Evolutionary conservation across 2,797 vertebrate genomes (phyloP), one percentile per base, ranked within the genome.

Genomic region (Epinephelus awoara): DNA sequence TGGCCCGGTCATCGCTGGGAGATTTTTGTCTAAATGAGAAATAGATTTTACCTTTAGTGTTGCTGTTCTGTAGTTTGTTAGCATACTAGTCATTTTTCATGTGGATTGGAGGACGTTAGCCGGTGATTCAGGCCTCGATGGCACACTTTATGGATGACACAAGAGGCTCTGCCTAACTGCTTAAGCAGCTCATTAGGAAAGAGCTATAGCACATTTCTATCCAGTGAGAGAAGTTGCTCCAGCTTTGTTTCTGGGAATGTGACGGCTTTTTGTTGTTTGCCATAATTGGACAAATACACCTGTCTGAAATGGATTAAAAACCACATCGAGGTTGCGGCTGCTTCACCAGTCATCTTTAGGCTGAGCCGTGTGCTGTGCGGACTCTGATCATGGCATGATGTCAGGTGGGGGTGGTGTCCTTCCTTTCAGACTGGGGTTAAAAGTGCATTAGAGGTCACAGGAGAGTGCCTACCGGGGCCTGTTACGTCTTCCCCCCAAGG

Each of bases 391-490:
- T 38, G 15, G 34, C 50, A 11, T 67, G 74, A 21, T 54, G 82
- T 88, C 72, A 79, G 66, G 69, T 44, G 2, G 1, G 10, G 47
- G 64, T 61, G 65, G 50, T 68, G 74, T 79, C 79, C 67, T 85
- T 89, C 59, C 81, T 82, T 51, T 19, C 51, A 84, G 81, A 71
- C 77, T 21, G 71, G 67, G 90, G 90, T 94, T 91, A 91, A 91
- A 90, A 91, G 93, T 91, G 90, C 91, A 93, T 79, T 71, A 79
- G 85, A 91, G 91, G 91, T 93, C 92, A 91, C 66, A 67, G 72
- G 77, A 88, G 81, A 83, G 55, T 62, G 55, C 56, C 88, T 71
- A 77, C 80, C 2, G 13, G 68, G 69, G 67, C 89, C 80, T 77
- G 77, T 84, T 88, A 81, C 83, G 62, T 62, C 62, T 67, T 44